Conservation (phyloP, 1,140 invertebrate species). For the Ooceraea biroi region DNA sequence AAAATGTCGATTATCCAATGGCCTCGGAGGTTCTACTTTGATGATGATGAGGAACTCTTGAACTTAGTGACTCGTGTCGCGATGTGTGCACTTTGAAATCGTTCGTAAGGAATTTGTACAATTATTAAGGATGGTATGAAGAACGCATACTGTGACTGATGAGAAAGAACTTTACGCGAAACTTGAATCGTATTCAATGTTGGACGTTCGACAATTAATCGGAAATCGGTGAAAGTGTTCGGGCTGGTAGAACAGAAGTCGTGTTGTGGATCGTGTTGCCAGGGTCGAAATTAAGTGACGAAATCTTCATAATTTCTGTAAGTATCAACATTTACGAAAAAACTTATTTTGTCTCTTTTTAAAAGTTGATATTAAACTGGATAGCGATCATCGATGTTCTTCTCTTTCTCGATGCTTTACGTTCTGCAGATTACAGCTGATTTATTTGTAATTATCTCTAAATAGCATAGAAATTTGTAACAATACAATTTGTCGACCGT, state of each 20-base stretch:
- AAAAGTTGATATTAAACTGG: not conserved
- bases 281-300: conserved; percentile 27
- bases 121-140: conserved; percentile 13
- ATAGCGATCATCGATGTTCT: not conserved
- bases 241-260: conserved; percentile 38
- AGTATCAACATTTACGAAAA: conserved; percentile 32
- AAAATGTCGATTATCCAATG: conserved; percentile 31
- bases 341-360: not conserved
- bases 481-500: not conserved
- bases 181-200: conserved; percentile 42
- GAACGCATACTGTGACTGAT: conserved; percentile 26
- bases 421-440: not conserved
- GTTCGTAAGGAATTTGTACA: not conserved
- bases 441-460: not conserved
- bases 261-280: conserved; percentile 47
- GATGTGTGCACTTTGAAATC: conserved; percentile 21
- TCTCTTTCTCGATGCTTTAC: not conserved
- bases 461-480: not conserved
- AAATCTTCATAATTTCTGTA: conserved; percentile 43
- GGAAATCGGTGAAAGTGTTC: conserved; percentile 65
- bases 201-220: conserved; percentile 10
- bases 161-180: not conserved
- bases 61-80: conserved; percentile 44
- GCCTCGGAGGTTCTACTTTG: conserved; percentile 4
- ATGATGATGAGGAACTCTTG: conserved; percentile 39